A percentile compares a stretch with the other conserved stretches of the same genome.
phyloP scores from a whole-genome alignment of 2,888 invertebrate genomes.

The Cephus spinipes region DNA sequence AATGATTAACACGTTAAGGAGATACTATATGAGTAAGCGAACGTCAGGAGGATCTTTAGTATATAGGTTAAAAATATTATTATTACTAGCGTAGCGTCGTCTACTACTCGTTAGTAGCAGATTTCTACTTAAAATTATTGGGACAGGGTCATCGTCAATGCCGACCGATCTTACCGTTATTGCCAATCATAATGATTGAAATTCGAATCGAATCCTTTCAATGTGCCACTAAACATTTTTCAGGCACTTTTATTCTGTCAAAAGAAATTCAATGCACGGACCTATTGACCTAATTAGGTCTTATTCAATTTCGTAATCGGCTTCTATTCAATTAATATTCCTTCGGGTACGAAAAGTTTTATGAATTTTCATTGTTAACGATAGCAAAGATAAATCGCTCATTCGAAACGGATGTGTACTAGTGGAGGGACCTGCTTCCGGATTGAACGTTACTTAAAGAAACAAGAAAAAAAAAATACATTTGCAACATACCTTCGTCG shows the following conservation, averaged over 20 bases:
- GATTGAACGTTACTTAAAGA: neutral
- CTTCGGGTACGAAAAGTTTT: too few relatives aligned
- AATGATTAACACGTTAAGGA: constrained; percentile 18
- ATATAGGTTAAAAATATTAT: neutral
- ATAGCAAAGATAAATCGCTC: too few relatives aligned
- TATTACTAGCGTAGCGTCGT: neutral
- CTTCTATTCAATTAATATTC: too few relatives aligned
- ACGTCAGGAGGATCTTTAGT: neutral
- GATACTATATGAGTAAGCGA: neutral
- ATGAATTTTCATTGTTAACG: too few relatives aligned
- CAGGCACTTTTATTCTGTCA: too few relatives aligned
- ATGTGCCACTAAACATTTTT: too few relatives aligned
- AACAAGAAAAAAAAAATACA: neutral
- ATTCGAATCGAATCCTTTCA: too few relatives aligned
- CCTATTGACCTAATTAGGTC: too few relatives aligned
- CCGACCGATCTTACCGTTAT: too few relatives aligned
- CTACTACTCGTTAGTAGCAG: neutral
- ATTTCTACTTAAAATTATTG: neutral
- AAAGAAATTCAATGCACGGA: too few relatives aligned
- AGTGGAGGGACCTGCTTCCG: neutral
- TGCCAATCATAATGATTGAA: too few relatives aligned
- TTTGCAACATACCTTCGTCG: neutral
- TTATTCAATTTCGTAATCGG: too few relatives aligned
- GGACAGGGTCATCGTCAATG: neutral
- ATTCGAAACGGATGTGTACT: neutral